Conservation (phyloP, 35 echinoderm and acorn worm genomes). For the Apostichopus japonicus region DNA sequence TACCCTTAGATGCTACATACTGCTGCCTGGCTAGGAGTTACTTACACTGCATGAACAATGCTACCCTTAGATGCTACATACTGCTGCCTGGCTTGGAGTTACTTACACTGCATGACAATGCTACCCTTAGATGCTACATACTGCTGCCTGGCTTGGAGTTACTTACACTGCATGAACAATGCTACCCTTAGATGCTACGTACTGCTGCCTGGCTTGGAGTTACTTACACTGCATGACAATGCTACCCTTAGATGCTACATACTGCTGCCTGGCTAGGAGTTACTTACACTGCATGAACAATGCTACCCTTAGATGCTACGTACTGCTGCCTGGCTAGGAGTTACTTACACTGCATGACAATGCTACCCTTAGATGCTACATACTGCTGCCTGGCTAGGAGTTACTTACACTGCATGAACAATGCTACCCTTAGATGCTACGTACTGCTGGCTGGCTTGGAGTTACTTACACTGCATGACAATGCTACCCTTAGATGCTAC, state of each 20-base stretch:
- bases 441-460: no score
- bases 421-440: not conserved
- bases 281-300: constrained; percentile 60
- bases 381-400: constrained; percentile 17
- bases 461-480: constrained; percentile 55
- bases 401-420: constrained; percentile 57
- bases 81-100: not conserved
- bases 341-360: constrained; percentile 58
- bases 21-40: constrained; percentile 22
- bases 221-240: constrained; percentile 61
- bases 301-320: not conserved
- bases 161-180: constrained; percentile 60
- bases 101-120: constrained; percentile 59
- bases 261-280: constrained; percentile 3
- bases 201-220: no score
- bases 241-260: not conserved
- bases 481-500: constrained; percentile 7
- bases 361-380: not conserved
- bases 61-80: not conserved
- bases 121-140: not conserved
- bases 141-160: constrained; percentile 17
- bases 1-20: not conserved
- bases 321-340: no score
- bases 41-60: constrained; percentile 57
- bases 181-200: not conserved